Percentiles rank a stretch among this genome's conserved stretches.
Conservation (phyloP, 30 jellyfish, hydroid and myxozoan genomes). For the Pelagia noctiluca region DNA sequence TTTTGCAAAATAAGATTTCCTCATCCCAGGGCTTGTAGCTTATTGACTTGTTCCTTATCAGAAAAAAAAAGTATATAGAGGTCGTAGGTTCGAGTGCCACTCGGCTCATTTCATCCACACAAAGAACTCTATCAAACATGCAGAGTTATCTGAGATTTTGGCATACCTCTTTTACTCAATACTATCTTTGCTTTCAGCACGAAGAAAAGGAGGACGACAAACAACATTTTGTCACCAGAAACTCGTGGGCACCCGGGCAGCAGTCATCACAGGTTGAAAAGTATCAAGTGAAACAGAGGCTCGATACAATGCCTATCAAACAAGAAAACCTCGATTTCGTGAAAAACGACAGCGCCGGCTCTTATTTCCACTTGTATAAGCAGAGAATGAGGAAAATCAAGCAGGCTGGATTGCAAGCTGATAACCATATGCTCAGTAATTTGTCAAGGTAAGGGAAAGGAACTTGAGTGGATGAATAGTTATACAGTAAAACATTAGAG, state of each 20-base stretch:
- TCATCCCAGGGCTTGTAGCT: too few relatives aligned
- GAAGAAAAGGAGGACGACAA: background rate
- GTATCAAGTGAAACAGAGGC: background rate
- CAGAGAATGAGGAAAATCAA: constrained; percentile 85
- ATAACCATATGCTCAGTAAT: constrained; percentile 54
- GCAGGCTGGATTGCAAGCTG: constrained; percentile 99
- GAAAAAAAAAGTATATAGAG: too few relatives aligned
- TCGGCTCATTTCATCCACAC: too few relatives aligned
- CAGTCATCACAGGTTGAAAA: background rate
- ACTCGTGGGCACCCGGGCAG: constrained; percentile 5
- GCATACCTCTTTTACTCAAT: too few relatives aligned
- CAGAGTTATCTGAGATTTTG: too few relatives aligned
- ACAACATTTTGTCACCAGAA: background rate
- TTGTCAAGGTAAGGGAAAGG: constrained; percentile 41
- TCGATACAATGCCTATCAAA: background rate
- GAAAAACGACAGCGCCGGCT: constrained; percentile 66
- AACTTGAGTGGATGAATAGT: too few relatives aligned
- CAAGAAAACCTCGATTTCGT: constrained; percentile 45
- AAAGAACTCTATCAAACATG: too few relatives aligned
- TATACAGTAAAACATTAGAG: background rate
- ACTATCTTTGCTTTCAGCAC: background rate
- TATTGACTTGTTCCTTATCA: too few relatives aligned
- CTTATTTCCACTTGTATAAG: constrained; percentile 88
- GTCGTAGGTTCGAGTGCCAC: too few relatives aligned
- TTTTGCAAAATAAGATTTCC: too few relatives aligned